Evolutionary conservation across 2,797 vertebrate genomes (phyloP).

Genomic region (Scolopax bukidnonensis): DNA sequence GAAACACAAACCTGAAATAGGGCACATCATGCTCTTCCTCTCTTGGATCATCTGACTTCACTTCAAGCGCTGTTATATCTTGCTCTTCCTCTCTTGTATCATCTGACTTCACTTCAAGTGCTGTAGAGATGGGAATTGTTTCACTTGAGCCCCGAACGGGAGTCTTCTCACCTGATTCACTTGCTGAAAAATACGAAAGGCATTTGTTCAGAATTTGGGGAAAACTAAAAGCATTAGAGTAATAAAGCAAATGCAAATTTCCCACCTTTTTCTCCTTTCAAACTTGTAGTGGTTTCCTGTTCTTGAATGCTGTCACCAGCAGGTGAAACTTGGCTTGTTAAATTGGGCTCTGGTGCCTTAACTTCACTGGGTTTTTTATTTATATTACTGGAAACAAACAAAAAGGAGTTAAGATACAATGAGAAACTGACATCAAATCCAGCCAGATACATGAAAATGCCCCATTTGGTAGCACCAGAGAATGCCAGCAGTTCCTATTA

Average conservation of each 20-base stretch:
- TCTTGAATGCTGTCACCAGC: not conserved
- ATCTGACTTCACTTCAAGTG: not conserved
- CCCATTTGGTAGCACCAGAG: not conserved
- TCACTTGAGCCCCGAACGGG: not conserved
- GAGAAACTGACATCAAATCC: not conserved
- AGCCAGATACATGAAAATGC: not conserved
- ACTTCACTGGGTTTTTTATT: not conserved
- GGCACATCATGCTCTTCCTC: slow-evolving; percentile 59
- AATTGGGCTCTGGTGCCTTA: not conserved
- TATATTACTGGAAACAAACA: not conserved
- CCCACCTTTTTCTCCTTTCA: slow-evolving; percentile 50
- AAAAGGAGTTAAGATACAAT: not conserved
- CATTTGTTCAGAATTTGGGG: not conserved
- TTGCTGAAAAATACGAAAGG: not conserved
- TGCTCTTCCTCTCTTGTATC: slow-evolving; percentile 11
- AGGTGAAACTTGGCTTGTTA: not conserved
- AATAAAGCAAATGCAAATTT: not conserved
- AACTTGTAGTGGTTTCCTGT: not conserved
- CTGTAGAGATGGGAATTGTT: not conserved
- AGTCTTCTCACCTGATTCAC: not conserved
- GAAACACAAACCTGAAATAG: slow-evolving; percentile 72
- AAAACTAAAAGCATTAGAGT: not conserved
- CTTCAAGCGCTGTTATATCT: not conserved
- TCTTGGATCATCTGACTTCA: not conserved
- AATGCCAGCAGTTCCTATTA: not conserved